Percentiles rank a stretch among this genome's conserved stretches.
Conservation (phyloP, 1,140 invertebrate species). For the Tetragonula clypearis region DNA sequence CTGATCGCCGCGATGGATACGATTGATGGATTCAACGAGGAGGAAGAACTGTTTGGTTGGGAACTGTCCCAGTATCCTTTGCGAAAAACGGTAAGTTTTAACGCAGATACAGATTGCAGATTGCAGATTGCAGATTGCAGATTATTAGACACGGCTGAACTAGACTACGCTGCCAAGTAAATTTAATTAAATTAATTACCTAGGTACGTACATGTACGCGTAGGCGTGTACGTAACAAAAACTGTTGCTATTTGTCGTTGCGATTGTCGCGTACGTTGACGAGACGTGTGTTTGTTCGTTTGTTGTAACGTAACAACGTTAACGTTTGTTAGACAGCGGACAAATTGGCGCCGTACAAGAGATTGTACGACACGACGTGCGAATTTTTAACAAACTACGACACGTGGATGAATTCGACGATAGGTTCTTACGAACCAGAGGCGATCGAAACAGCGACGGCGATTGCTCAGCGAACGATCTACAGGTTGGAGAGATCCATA, state of each 20-base stretch:
- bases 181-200: too few species aligned
- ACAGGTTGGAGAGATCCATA: conserved; percentile 95
- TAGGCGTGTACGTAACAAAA: too few species aligned
- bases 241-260: too few species aligned
- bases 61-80: conserved; percentile 94
- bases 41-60: conserved; percentile 95
- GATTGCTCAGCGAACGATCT: conserved; percentile 90
- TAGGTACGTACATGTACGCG: too few species aligned
- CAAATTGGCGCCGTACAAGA: conserved; percentile 91
- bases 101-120: too few species aligned
- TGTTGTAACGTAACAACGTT: too few species aligned
- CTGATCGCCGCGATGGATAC: conserved; percentile 87
- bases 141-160: too few species aligned
- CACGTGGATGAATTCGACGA: conserved; percentile 91
- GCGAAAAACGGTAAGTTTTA: conserved; percentile 84
- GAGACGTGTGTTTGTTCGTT: too few species aligned
- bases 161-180: too few species aligned
- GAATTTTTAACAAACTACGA: conserved; percentile 93
- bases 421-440: conserved; percentile 94
- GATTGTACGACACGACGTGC: conserved; percentile 93
- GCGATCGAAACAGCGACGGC: conserved; percentile 92
- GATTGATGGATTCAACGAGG: conserved; percentile 95
- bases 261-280: too few species aligned
- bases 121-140: too few species aligned
- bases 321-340: conserved; percentile 83